Base-by-base conservation (phyloP, 2,113 vertebrate genomes). In the Hemichromis elongatus region DNA sequence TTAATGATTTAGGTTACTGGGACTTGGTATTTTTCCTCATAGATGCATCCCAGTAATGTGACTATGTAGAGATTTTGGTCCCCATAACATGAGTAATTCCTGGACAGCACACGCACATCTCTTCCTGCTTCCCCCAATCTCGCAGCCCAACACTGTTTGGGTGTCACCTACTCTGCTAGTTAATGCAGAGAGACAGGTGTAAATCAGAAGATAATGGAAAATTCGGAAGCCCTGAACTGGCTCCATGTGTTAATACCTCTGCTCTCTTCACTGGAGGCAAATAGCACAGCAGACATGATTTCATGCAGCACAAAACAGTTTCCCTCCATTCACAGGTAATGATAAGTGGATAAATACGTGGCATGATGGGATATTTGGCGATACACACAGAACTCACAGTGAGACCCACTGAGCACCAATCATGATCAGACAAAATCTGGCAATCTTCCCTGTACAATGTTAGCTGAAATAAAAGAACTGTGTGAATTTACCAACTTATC, bases 151-250 rank as follows among this genome's bases (percentile, higher is more conserved):
- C 16, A 24, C 54, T 75, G 52, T 87, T 33, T 75, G 26, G 18
- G 45, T 52, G 70, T 75, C 70, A 75, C 45, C 70, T 75, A 52
- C 70, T 75, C 45, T 75, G 45, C 26, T 19, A 28, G 83, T 82
- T 92, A 90, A 88, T 80, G 87, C 87, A 75, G 82, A 81, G 47
- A 53, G 89, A 81, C 54, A 42, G 53, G 61, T 89, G 83, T 85
- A 92, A 91, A 92, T 92, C 89, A 90, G 84, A 40, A 37, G 77
- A 61, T 90, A 92, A 90, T 86, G 89, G 89, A 82, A 86, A 77
- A 77, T 63, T 57, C 6, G 45, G 89, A 75, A 56, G 56, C 45
- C 82, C 5, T 16, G 63, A 42, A 81, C 45, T 45, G 7, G 73
- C 80, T 59, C 52, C 6, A 28, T 40, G 54, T 45, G 79, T 79